Evolutionary conservation across 2,797 vertebrate genomes (phyloP).

Genomic region (Myotis myotis): DNA sequence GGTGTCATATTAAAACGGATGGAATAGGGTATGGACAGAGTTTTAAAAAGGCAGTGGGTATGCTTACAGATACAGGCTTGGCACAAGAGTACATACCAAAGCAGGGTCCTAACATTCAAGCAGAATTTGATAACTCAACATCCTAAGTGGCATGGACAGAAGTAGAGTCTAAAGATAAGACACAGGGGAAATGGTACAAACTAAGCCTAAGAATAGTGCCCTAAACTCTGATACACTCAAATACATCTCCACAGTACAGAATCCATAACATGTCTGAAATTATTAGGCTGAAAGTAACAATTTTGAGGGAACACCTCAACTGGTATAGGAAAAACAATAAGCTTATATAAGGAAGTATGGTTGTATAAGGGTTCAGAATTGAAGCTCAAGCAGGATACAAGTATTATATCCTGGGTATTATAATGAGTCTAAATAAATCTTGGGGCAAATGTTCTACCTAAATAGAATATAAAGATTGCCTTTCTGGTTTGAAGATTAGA

Average conservation of each 20-base stretch:
- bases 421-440: background rate
- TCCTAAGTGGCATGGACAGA: conserved; percentile 20
- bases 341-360: background rate
- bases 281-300: background rate
- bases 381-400: background rate
- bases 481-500: conserved; percentile 5
- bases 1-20: conserved; percentile 17
- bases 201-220: background rate
- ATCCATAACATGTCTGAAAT: conserved; percentile 5
- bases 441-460: background rate
- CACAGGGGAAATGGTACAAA: background rate
- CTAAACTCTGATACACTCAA: background rate
- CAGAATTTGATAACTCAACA: conserved; percentile 45
- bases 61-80: conserved; percentile 21
- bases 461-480: background rate
- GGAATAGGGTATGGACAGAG: conserved; percentile 33
- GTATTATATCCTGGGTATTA: background rate
- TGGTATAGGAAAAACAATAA: background rate
- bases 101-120: conserved; percentile 39
- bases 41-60: conserved; percentile 47
- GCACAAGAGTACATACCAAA: conserved; percentile 40
- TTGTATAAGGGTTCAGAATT: background rate
- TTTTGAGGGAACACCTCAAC: background rate
- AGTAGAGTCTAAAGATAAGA: conserved; percentile 20
- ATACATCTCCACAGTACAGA: background rate